Evolutionary conservation across 2,888 invertebrate species (phyloP).

Genomic region (Meliscaeva auricollis): DNA sequence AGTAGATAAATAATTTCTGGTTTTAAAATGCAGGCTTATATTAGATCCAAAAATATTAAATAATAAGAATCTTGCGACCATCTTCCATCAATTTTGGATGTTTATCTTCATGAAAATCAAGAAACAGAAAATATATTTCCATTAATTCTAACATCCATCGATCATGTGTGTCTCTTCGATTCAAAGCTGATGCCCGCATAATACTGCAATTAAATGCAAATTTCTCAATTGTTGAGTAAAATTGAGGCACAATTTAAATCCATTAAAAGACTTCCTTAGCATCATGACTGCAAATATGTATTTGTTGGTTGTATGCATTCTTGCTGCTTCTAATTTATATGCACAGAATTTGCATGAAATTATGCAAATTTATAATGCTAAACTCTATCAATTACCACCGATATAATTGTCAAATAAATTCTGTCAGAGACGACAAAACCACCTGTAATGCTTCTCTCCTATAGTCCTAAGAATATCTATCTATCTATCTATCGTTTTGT

Average conservation of each 20-base stretch:
- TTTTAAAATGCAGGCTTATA: no score
- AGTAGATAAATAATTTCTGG: no score
- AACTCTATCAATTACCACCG: conserved; percentile 70
- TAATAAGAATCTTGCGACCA: no score
- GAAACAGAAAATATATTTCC: no score
- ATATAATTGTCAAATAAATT: conserved; percentile 70
- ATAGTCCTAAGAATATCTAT: no score
- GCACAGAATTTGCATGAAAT: conserved; percentile 41
- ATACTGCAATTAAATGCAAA: conserved; percentile 57
- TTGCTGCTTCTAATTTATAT: conserved; percentile 1
- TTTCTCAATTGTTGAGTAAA: conserved; percentile 38
- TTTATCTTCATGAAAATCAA: no score
- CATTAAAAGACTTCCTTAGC: conserved; percentile 36
- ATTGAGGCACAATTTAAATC: conserved; percentile 36
- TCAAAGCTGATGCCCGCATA: not conserved
- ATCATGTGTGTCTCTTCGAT: not conserved
- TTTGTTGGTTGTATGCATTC: not conserved
- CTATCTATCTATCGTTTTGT: not conserved
- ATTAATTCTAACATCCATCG: not conserved
- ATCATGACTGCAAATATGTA: no score
- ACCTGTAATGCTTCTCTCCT: conserved; percentile 40
- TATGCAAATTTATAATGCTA: conserved; percentile 64
- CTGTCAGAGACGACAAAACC: conserved; percentile 45
- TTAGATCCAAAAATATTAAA: no score
- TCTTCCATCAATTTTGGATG: no score